phyloP scores from a whole-genome alignment of 2,888 invertebrate species.

The Proisotoma minuta region DNA sequence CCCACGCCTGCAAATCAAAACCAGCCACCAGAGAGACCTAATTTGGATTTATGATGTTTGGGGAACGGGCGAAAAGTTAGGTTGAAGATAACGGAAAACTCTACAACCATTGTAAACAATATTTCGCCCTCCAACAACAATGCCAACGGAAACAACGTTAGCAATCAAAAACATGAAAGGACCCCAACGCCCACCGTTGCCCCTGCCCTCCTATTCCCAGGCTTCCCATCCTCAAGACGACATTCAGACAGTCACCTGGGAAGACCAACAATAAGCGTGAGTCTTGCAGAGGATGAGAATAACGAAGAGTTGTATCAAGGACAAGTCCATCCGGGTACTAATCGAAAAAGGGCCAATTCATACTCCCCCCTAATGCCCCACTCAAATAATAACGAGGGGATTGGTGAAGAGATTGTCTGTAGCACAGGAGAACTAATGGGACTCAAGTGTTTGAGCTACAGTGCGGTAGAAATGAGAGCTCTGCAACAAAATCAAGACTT shows the following conservation, averaged over 20 bases:
- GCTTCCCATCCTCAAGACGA: neutral
- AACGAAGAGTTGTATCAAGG: neutral
- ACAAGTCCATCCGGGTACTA: neutral
- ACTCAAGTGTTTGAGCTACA: neutral
- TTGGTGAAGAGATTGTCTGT: neutral
- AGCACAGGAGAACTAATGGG: neutral
- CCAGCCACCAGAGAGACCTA: too few species aligned
- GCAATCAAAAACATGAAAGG: neutral
- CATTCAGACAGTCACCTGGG: neutral
- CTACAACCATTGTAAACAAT: neutral
- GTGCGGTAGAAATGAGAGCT: neutral
- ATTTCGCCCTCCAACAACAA: neutral
- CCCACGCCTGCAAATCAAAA: neutral
- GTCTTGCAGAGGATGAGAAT: neutral
- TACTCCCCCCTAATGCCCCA: neutral
- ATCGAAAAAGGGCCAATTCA: neutral
- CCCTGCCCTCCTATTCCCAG: slow-evolving; percentile 1
- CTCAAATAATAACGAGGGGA: neutral
- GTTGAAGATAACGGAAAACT: neutral
- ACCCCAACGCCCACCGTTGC: neutral
- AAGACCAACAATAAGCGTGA: neutral
- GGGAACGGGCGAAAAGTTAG: neutral
- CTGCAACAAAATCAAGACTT: neutral
- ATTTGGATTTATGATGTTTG: slow-evolving; percentile 4
- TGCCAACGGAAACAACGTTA: neutral